Evolutionary conservation across 2,113 vertebrate genomes (phyloP), one percentile per base, ranked within the genome.

Genomic region (Gobiocypris rarus): DNA sequence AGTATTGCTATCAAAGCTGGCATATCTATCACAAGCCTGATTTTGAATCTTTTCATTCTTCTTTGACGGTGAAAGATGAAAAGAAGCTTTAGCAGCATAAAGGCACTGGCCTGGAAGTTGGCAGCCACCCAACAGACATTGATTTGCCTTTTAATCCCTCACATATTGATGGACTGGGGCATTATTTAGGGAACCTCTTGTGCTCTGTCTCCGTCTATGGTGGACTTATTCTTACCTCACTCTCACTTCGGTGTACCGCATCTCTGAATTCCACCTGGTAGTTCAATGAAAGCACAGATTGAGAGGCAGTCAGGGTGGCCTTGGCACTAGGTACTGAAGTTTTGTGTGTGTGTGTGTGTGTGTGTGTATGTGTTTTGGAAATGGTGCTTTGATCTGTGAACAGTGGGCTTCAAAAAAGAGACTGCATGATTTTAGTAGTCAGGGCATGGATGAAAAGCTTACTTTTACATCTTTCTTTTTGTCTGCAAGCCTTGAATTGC

Each of bases 131-230:
- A 77, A 67, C 24, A 84, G 87, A 58, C 89, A 93, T 91, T 90
- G 91, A 93, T 93, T 92, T 86, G 86, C 77, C 85, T 92, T 92
- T 91, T 92, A 91, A 91, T 88, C 84, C 88, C 83, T 86, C 84
- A 89, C 82, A 89, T 91, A 92, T 89, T 90, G 90, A 93, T 88
- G 85, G 85, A 84, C 84, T 87, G 79, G 56, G 54, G 17, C 34
- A 17, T 58, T 61, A 50, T 74, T 45, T 78, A 58, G 31, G 34
- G 13, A 82, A 52, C 38, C 69, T 74, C 67, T 59, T n/a, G n/a
- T 58, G 69, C 75, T 74, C 31, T 8, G 22, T 87, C 61, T 67
- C 4, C 58, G 38, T 45, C 74, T 65, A 59, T 14, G 15, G 34
- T 43, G 59, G 75, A 86, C 61, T 84, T 31, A 82, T 63, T 75